Evolutionary conservation across 2,113 vertebrate genomes (phyloP), one percentile per base, ranked within the genome.

Genomic region (Bungarus multicinctus): DNA sequence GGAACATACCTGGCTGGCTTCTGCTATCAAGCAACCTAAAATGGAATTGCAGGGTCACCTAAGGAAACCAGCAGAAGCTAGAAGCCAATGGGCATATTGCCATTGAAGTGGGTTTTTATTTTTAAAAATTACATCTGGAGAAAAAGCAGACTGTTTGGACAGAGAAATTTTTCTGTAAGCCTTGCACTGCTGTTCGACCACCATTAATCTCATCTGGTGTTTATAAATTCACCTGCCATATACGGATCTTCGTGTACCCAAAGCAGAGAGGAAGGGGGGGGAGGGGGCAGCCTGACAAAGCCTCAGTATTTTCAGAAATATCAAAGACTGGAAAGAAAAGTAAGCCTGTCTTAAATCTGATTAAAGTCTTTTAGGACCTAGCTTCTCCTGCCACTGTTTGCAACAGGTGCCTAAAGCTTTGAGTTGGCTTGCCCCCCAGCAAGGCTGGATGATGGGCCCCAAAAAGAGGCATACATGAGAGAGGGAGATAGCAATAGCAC

Each of bases 21-120:
- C 95, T 92, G 94, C 22, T 23, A 92, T 94, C 34, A 95, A 94
- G 47, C 93, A 93, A 34, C 95, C 97, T 97, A 86, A 25, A 86
- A 23, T 10, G 47, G 55, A 89, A 85, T n/a, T 39, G 23, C 11
- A 89, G 22, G 2, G 7, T 60, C 16, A 94, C n/a, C 94, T 12
- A 55, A 4, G 52, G 91, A 85, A 47, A 2, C 18, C 30, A 89
- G 25, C n/a, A 30, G 0, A 50, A 27, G 6, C 3, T 27, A 43
- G 16, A 50, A 90, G 43, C 43, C 34, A 2, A 9, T 47, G 30
- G 16, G 69, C 7, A 34, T 18, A 43, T 12, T 39, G 23, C 30
- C 34, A 45, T 22, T 23, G 0, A 43, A 85, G 23, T 55, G 8
- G 3, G 20, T 27, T 54, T 54, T 39, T 53, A 3, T 58, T 58